A percentile compares a stretch with the other conserved stretches of the same genome.
Evolutionary conservation across 2,888 invertebrate genomes (phyloP).

Genomic region (Escarpia spicata): DNA sequence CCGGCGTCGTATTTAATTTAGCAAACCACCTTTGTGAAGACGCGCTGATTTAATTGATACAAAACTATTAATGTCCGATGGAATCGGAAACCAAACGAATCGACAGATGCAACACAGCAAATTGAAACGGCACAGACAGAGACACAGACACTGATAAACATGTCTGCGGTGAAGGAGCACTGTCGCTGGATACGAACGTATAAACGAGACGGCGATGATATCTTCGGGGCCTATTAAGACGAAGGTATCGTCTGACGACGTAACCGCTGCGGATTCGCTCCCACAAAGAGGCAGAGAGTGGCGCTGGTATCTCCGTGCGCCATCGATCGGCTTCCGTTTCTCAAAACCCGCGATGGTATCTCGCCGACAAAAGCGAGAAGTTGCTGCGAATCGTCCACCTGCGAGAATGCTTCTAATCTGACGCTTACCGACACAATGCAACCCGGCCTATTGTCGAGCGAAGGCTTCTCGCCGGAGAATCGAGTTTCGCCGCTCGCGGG

Average conservation of each 20-base stretch:
- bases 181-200: background rate
- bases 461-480: background rate
- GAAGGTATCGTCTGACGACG: background rate
- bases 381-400: background rate
- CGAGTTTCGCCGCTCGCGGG: background rate
- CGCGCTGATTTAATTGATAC: background rate
- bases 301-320: background rate
- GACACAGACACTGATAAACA: background rate
- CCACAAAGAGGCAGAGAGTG: background rate
- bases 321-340: background rate
- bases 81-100: background rate
- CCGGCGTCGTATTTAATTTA: background rate
- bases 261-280: background rate
- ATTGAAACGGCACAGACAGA: background rate
- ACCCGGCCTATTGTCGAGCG: background rate
- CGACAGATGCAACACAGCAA: background rate
- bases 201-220: slow-evolving; percentile 5
- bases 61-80: background rate
- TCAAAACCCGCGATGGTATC: background rate
- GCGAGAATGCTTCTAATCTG: background rate
- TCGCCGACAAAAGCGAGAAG: slow-evolving; percentile 7
- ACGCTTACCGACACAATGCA: background rate
- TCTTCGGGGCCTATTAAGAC: background rate
- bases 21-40: background rate
- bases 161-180: background rate